These are phyloP conservation scores for Syrista parreyssii DNA, from an alignment of 2,888 invertebrate genomes.

Conservation along the genomic window DNA sequence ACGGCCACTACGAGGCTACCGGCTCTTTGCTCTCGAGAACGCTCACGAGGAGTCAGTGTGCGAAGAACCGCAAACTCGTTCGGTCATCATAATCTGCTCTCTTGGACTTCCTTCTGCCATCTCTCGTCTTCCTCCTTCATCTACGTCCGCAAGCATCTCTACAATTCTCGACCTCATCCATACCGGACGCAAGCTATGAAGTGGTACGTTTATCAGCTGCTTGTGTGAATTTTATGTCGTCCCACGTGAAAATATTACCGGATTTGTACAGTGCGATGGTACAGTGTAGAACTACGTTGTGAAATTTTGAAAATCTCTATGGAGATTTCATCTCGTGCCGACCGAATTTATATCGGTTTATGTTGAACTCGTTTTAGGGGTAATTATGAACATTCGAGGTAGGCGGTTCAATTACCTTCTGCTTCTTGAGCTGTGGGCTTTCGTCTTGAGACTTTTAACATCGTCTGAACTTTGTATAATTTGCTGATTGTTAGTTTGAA, in stretches of 20 bases:
- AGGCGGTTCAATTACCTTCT: neutral
- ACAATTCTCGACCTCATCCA: neutral
- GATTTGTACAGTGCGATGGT: neutral
- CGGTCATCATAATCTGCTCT: slow-evolving; percentile 17
- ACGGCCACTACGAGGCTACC: slow-evolving; percentile 15
- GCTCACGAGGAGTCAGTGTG: slow-evolving; percentile 25
- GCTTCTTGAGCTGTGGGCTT: neutral
- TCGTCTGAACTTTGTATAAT: neutral
- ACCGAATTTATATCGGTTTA: neutral
- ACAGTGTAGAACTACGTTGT: neutral
- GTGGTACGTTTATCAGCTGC: slow-evolving; percentile 17
- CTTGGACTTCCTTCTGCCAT: slow-evolving; percentile 11
- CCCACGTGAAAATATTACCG: neutral
- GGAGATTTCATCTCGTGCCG: neutral
- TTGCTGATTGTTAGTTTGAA: neutral
- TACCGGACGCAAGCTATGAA: slow-evolving; percentile 18
- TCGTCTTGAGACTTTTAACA: neutral
- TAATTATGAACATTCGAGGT: neutral
- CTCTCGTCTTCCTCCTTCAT: neutral
- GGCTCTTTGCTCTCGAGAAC: slow-evolving; percentile 12
- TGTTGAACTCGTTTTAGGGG: neutral
- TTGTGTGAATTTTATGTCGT: neutral
- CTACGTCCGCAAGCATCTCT: neutral
- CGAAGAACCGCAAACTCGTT: slow-evolving; percentile 23
- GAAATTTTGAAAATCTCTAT: neutral